A percentile compares a stretch with the other conserved stretches of the same genome.
These are phyloP conservation scores for Arvicanthis niloticus DNA, from an alignment of 2,113 vertebrate genomes.

Conservation along the genomic window DNA sequence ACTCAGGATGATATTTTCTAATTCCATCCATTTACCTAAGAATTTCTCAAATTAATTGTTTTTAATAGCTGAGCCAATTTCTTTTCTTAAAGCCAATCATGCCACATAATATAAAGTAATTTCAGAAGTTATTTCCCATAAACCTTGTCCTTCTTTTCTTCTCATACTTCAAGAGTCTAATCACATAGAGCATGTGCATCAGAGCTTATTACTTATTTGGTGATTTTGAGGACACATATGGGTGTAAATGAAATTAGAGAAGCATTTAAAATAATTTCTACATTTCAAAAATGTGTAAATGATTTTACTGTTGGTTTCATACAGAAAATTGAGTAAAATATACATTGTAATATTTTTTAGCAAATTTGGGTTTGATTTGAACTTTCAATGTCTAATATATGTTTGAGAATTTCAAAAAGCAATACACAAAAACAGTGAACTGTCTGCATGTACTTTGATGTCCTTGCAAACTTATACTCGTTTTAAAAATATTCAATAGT, in stretches of 20 bases:
- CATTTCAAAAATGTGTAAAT: background rate
- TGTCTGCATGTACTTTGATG: background rate
- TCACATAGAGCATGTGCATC: background rate
- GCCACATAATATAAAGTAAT: background rate
- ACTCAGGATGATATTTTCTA: no score
- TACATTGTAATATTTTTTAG: background rate
- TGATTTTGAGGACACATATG: background rate
- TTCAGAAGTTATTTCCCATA: background rate
- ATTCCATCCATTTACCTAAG: no score
- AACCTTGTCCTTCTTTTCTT: background rate
- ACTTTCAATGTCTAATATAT: background rate
- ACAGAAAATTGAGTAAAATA: constrained; percentile 15
- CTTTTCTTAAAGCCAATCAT: background rate
- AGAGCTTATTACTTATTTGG: background rate
- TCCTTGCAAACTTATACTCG: background rate
- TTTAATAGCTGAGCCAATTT: no score
- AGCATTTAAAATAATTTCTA: background rate
- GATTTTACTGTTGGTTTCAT: background rate
- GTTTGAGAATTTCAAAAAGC: background rate
- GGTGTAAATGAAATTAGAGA: constrained; percentile 17
- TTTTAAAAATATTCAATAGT: background rate
- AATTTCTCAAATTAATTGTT: no score
- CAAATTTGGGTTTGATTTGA: constrained; percentile 38
- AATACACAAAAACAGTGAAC: background rate
- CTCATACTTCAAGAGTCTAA: background rate